A percentile compares a stretch with the other conserved stretches of the same genome.
Conservation (phyloP, 2,113 vertebrate species). For the Austrofundulus limnaeus region DNA sequence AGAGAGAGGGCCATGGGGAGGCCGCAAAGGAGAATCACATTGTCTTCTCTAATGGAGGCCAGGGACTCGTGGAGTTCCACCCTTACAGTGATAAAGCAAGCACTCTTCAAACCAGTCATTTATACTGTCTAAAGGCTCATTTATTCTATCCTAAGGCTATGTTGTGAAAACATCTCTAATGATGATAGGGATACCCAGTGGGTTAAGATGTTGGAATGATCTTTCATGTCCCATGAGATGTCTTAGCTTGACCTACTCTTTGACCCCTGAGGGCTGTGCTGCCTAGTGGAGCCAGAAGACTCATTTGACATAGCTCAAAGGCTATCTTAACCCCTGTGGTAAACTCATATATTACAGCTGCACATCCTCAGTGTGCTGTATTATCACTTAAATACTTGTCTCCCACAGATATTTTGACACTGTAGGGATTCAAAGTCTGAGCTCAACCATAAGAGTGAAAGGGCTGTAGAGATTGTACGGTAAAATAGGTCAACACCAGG, state of each 20-base stretch:
- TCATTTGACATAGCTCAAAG: constrained; percentile 64
- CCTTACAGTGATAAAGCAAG: constrained; percentile 54
- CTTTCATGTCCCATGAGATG: constrained; percentile 59
- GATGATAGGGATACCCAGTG: constrained; percentile 71
- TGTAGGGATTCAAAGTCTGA: constrained; percentile 12
- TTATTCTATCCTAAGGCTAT: constrained; percentile 72
- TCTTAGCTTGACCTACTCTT: constrained; percentile 58
- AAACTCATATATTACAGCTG: constrained; percentile 40
- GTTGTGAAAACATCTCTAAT: constrained; percentile 74
- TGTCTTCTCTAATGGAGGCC: constrained; percentile 59
- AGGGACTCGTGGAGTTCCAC: constrained; percentile 56
- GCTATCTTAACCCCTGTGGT: constrained; percentile 46
- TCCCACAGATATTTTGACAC: constrained; percentile 12
- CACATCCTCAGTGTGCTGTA: constrained; percentile 29
- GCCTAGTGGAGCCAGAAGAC: constrained; percentile 64
- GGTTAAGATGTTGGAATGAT: constrained; percentile 61
- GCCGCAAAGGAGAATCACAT: constrained; percentile 50
- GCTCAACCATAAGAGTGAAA: background rate
- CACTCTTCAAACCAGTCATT: constrained; percentile 60
- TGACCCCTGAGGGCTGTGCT: constrained; percentile 60
- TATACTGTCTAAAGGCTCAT: constrained; percentile 70
- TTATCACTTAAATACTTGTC: constrained; percentile 25
- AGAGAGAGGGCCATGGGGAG: constrained; percentile 48
- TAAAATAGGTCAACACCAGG: background rate
- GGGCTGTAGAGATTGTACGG: background rate